A percentile compares a stretch with the other conserved stretches of the same genome.
Evolutionary conservation across 2,888 invertebrate genomes (phyloP).

Genomic region (Amiota minor): DNA sequence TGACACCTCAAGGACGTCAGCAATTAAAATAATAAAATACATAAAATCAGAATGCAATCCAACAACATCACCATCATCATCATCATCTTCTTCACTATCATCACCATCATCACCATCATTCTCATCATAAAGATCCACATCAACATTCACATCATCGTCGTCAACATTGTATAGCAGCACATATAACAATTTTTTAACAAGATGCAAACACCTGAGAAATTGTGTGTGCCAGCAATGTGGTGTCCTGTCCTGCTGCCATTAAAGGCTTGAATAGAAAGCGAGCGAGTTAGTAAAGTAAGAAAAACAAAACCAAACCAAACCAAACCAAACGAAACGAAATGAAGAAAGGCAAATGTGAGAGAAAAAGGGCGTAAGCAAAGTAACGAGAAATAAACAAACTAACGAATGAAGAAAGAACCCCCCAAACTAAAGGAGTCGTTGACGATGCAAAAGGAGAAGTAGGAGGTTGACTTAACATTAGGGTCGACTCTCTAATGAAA

Average conservation of each 20-base stretch:
- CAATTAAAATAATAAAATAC: constrained; percentile 54
- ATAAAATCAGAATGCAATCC: constrained; percentile 38
- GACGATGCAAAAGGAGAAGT: no score
- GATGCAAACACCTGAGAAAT: not conserved
- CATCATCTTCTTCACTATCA: not conserved
- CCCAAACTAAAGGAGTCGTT: no score
- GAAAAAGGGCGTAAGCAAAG: not conserved
- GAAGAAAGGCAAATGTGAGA: not conserved
- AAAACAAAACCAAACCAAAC: not conserved
- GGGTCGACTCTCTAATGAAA: no score
- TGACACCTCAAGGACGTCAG: constrained; percentile 52
- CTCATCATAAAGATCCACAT: not conserved
- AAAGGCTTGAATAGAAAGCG: not conserved
- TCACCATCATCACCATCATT: not conserved
- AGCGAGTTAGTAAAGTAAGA: constrained; percentile 5
- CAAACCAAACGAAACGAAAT: not conserved
- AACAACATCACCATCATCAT: not conserved
- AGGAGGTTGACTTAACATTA: no score
- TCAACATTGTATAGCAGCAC: not conserved
- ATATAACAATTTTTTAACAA: not conserved
- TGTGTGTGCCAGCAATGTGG: no score
- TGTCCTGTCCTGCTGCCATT: no score
- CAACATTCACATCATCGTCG: not conserved
- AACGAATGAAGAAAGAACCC: no score
- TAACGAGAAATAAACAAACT: not conserved